Evolutionary conservation across 2,888 invertebrate genomes (phyloP).

Genomic region (Pollenia griseotomentosa): DNA sequence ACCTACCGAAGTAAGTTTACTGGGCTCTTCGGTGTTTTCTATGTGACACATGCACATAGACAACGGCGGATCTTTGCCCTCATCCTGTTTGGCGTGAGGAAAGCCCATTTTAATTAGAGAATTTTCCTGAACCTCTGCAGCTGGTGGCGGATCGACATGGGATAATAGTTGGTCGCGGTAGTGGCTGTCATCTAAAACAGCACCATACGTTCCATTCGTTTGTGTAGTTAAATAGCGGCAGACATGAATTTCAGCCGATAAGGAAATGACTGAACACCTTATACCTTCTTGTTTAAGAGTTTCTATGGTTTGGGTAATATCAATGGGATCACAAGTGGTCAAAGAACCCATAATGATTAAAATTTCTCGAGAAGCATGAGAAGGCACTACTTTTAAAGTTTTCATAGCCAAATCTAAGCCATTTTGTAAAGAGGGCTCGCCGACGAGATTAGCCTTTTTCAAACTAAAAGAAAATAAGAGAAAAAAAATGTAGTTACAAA

Average conservation of each 20-base stretch:
- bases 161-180: constrained; percentile 88
- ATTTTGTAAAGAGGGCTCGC: constrained; percentile 98
- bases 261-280: constrained; percentile 96
- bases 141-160: constrained; percentile 89
- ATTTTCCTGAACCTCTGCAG: constrained; percentile 89
- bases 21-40: constrained; percentile 89
- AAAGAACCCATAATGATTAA: constrained; percentile 96
- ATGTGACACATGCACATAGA: constrained; percentile 98
- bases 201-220: constrained; percentile 94
- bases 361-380: constrained; percentile 97
- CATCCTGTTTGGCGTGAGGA: constrained; percentile 90
- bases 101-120: constrained; percentile 98
- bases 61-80: constrained; percentile 88
- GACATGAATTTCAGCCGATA: constrained; percentile 97
- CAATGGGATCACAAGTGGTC: constrained; percentile 98
- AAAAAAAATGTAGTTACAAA: background rate
- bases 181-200: constrained; percentile 93
- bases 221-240: constrained; percentile 93
- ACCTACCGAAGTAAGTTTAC: constrained; percentile 90
- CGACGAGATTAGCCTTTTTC: constrained; percentile 89
- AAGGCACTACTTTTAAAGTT: constrained; percentile 93
- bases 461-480: constrained; percentile 82
- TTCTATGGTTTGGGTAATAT: constrained; percentile 93
- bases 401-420: constrained; percentile 94
- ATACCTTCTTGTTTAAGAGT: constrained; percentile 91